phyloP scores from a whole-genome alignment of 2,797 vertebrate species.

The Notoglanidium macrostoma region DNA sequence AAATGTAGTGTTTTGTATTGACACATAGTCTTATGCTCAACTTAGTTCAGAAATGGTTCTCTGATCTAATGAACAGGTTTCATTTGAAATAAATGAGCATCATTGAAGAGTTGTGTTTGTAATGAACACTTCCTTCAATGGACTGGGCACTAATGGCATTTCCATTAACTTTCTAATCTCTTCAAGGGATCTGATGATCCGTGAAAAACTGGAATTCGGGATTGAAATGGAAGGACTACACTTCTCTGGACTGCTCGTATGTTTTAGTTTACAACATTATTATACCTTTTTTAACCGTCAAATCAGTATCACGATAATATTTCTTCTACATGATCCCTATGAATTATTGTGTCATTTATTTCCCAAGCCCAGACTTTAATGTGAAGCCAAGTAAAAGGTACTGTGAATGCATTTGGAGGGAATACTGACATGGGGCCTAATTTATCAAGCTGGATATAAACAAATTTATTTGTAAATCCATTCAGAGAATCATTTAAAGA shows the following conservation, averaged over 20 bases:
- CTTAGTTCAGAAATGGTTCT: neutral
- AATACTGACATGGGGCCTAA: neutral
- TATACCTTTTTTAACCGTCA: neutral
- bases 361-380: neutral
- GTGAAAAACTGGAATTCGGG: constrained; percentile 2
- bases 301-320: neutral
- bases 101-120: neutral
- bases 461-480: neutral
- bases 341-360: neutral
- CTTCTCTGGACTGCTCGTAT: neutral
- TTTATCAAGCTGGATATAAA: neutral
- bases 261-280: neutral
- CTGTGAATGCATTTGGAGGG: neutral
- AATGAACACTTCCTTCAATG: neutral
- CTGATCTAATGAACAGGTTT: constrained; percentile 11
- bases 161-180: neutral
- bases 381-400: neutral
- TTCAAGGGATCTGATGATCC: neutral
- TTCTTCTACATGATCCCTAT: neutral
- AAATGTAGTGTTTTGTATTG: neutral
- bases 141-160: neutral
- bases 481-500: neutral
- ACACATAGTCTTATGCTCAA: constrained; percentile 1
- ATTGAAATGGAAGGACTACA: neutral
- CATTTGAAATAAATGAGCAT: neutral